A percentile compares a stretch with the other conserved stretches of the same genome.
phyloP scores from a whole-genome alignment of 2,888 invertebrate species.

The Philereme transversata region DNA sequence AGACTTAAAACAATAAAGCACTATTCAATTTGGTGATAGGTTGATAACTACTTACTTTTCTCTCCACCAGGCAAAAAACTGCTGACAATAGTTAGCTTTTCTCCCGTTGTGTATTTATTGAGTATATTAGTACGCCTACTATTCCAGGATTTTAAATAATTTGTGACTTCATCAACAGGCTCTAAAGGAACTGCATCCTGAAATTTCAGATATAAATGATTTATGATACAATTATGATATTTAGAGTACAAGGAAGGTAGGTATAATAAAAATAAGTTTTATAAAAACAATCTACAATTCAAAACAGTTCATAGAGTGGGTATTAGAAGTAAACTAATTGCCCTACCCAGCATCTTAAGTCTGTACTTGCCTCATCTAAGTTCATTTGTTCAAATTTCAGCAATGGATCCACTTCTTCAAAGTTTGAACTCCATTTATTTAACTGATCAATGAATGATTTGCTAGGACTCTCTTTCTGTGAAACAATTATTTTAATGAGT shows the following conservation, averaged over 20 bases:
- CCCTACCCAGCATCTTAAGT: background rate
- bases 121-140: conserved; percentile 90
- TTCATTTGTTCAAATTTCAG: conserved; percentile 73
- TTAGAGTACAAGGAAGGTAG: background rate
- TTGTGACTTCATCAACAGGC: conserved; percentile 51
- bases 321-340: too few relatives aligned
- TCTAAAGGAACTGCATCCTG: conserved; percentile 53
- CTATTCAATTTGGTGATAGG: background rate
- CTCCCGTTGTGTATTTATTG: conserved; percentile 95
- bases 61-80: conserved; percentile 93
- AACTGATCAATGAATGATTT: conserved; percentile 67
- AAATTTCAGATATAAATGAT: conserved; percentile 19
- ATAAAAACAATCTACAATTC: too few relatives aligned
- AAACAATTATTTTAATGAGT: conserved; percentile 27
- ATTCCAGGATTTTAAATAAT: conserved; percentile 90
- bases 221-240: too few relatives aligned
- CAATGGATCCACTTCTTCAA: conserved; percentile 74
- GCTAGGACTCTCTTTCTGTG: conserved; percentile 60
- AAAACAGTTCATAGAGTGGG: background rate
- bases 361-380: conserved; percentile 57
- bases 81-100: conserved; percentile 95
- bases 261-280: too few relatives aligned
- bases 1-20: too few relatives aligned
- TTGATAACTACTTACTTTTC: conserved; percentile 83
- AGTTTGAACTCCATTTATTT: conserved; percentile 73